A percentile compares a stretch with the other conserved stretches of the same genome.
phyloP scores from a whole-genome alignment of 2,888 invertebrate genomes.

The Acheta domesticus region DNA sequence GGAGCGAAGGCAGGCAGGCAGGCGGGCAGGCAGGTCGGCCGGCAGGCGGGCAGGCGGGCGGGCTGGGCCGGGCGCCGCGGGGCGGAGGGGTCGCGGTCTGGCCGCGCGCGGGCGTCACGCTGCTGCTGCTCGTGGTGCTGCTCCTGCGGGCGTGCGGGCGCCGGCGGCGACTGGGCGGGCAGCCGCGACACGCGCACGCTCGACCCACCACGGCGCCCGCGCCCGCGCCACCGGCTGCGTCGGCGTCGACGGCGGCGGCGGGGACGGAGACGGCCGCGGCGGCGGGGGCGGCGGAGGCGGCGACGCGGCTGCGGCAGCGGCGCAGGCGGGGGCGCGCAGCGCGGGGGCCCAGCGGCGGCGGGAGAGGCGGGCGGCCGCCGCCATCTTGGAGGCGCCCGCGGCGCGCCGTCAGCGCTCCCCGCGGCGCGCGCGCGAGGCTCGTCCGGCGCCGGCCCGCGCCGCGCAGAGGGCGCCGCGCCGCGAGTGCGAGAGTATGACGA shows the following conservation, averaged over 20 bases:
- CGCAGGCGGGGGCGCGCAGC: neutral
- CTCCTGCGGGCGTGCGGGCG: slow-evolving; percentile 3
- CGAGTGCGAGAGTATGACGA: neutral
- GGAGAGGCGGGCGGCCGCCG: neutral
- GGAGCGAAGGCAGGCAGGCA: neutral
- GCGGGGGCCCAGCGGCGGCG: neutral
- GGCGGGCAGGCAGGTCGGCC: neutral
- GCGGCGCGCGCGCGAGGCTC: neutral
- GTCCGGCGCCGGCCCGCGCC: neutral
- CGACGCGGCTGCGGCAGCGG: slow-evolving; percentile 19
- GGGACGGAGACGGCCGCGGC: neutral
- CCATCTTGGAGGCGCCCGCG: neutral
- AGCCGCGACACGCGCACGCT: slow-evolving; percentile 11
- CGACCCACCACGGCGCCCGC: slow-evolving; percentile 18
- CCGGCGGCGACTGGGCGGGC: neutral
- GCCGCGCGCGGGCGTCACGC: neutral
- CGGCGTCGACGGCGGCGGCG: slow-evolving; percentile 3
- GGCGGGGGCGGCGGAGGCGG: slow-evolving; percentile 7
- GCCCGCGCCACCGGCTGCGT: neutral
- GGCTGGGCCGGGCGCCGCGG: neutral
- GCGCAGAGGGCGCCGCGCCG: neutral
- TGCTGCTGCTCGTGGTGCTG: neutral
- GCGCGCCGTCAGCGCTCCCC: slow-evolving; percentile 19
- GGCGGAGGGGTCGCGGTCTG: neutral
- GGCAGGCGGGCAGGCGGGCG: neutral